A percentile compares a stretch with the other conserved stretches of the same genome.
These are phyloP conservation scores for Athalia rosae DNA, from an alignment of 2,888 invertebrate species.

Conservation along the genomic window DNA sequence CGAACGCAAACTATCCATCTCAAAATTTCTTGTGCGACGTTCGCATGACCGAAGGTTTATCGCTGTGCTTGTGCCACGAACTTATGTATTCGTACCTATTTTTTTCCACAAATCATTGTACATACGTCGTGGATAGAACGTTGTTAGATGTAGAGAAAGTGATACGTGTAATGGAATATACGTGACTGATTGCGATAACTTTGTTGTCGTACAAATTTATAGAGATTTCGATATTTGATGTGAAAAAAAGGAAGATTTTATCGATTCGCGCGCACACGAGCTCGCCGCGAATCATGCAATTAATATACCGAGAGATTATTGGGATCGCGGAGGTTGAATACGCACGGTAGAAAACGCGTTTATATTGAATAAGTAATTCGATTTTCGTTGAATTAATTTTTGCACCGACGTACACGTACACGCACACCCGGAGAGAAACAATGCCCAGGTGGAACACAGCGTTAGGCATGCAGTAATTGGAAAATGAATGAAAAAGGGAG, in stretches of 20 bases:
- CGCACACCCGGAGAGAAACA: constrained; percentile 3
- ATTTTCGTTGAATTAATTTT: constrained; percentile 21
- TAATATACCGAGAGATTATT: constrained; percentile 13
- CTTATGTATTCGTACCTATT: constrained; percentile 9
- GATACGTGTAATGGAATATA: too few species aligned
- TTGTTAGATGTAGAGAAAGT: too few species aligned
- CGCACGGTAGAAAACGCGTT: constrained; percentile 7
- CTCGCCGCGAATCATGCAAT: background rate
- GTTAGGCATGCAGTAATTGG: background rate
- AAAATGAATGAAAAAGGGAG: background rate
- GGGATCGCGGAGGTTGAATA: background rate
- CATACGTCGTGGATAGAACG: too few species aligned
- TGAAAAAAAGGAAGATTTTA: too few species aligned
- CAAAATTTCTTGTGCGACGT: constrained; percentile 29
- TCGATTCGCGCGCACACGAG: too few species aligned
- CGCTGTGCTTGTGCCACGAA: background rate
- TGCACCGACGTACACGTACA: background rate
- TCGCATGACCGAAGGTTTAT: constrained; percentile 9
- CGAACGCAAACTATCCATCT: background rate
- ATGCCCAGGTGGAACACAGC: background rate
- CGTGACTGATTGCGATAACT: too few species aligned
- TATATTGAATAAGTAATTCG: constrained; percentile 28
- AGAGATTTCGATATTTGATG: too few species aligned
- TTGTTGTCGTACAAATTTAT: too few species aligned
- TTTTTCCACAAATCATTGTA: background rate